A percentile compares a stretch with the other conserved stretches of the same genome.
phyloP scores from a whole-genome alignment of 2,113 vertebrate genomes.

The Myotis davidii region DNA sequence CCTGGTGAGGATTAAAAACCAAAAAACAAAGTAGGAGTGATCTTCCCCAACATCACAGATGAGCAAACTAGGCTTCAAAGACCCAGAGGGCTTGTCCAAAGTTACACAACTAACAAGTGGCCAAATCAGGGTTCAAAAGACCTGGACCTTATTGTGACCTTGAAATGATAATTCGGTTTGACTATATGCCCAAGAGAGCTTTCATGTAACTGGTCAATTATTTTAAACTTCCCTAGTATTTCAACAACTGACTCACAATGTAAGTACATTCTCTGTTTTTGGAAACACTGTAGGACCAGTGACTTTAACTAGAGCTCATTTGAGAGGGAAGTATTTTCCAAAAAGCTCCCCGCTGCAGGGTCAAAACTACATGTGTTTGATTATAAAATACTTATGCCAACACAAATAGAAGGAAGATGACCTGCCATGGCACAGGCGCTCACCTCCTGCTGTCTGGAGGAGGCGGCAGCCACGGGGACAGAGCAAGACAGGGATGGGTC shows the following conservation, averaged over 20 bases:
- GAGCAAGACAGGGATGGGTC: not conserved
- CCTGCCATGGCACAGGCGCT: not conserved
- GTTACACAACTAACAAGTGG: not conserved
- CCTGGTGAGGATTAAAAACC: too few relatives aligned
- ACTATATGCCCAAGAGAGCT: not conserved
- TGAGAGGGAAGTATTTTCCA: not conserved
- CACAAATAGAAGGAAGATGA: not conserved
- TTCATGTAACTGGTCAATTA: not conserved
- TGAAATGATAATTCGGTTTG: not conserved
- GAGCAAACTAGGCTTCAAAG: not conserved
- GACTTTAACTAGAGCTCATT: not conserved
- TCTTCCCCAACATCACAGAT: not conserved
- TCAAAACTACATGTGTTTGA: not conserved
- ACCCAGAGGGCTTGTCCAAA: not conserved
- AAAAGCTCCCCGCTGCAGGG: not conserved
- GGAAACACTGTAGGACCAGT: not conserved
- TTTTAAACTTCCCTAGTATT: conserved; percentile 1
- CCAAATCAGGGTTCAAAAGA: not conserved
- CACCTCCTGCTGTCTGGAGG: not conserved
- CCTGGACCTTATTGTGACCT: not conserved
- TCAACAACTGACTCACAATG: not conserved
- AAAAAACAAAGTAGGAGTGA: too few relatives aligned
- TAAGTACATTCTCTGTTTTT: not conserved
- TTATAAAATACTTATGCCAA: conserved; percentile 15
- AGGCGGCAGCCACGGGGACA: not conserved